These are phyloP conservation scores for Acholoe squamosa DNA, from an alignment of 2,888 invertebrate species.

Conservation along the genomic window DNA sequence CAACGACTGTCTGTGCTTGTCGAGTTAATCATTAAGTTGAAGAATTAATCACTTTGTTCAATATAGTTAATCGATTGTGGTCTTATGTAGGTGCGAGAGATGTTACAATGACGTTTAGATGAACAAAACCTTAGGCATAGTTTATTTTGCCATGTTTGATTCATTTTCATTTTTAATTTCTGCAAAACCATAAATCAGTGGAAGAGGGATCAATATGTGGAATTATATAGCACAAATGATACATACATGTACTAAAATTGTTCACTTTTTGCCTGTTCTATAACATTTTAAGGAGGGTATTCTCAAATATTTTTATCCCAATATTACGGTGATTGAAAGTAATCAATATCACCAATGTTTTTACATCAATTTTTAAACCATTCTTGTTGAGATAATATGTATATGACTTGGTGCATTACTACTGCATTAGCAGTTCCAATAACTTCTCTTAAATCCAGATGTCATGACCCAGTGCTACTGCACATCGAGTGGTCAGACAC, in stretches of 20 bases:
- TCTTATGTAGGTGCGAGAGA: constrained; percentile 4
- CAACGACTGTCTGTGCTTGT: constrained; percentile 7
- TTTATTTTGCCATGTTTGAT: constrained; percentile 4
- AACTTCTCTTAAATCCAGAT: constrained; percentile 30
- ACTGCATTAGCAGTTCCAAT: constrained; percentile 18
- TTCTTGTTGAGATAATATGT: neutral
- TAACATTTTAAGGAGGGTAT: constrained; percentile 2
- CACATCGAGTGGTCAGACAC: neutral
- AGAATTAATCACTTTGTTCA: neutral
- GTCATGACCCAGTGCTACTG: neutral
- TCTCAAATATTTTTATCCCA: neutral
- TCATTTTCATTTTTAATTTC: neutral
- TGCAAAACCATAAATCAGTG: neutral
- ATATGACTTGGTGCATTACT: constrained; percentile 1
- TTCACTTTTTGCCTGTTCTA: neutral
- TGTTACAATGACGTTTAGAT: neutral
- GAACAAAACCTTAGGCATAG: neutral
- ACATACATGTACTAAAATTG: neutral
- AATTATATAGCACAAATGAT: neutral
- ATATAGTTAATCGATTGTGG: constrained; percentile 36
- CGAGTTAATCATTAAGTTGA: neutral
- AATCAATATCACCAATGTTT: neutral
- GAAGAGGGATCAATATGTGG: constrained; percentile 23
- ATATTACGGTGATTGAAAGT: constrained; percentile 4
- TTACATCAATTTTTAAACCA: constrained; percentile 41